Conservation (phyloP, 1,140 invertebrate species). For the Drosophila truncata region DNA sequence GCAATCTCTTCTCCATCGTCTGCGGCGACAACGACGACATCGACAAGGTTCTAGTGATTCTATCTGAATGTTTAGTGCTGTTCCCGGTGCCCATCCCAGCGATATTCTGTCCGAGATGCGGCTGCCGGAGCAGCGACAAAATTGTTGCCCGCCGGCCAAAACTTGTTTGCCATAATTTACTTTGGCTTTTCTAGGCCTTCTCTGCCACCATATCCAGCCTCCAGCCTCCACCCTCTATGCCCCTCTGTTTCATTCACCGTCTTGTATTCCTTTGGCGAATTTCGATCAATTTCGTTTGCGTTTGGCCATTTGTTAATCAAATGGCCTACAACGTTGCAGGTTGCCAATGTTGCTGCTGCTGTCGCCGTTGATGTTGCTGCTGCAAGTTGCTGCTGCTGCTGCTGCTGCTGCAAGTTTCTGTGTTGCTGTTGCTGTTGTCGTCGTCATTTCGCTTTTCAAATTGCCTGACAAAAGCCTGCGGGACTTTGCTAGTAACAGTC, state of each 20-base stretch:
- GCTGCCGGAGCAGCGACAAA: conserved; percentile 66
- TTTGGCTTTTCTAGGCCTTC: conserved; percentile 63
- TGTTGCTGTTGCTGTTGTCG: conserved; percentile 49
- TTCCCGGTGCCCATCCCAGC: conserved; percentile 28
- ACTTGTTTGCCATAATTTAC: conserved; percentile 84
- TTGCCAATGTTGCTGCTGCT: conserved; percentile 31
- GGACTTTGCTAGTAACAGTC: conserved; percentile 54
- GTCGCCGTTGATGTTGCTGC: conserved; percentile 13
- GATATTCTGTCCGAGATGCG: conserved; percentile 12
- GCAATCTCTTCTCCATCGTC: conserved; percentile 75
- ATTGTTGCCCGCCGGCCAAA: conserved; percentile 82
- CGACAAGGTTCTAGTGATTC: conserved; percentile 62
- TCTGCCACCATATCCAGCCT: not conserved
- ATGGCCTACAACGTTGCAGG: conserved; percentile 75
- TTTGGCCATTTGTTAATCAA: conserved; percentile 83
- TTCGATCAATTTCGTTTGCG: conserved; percentile 84
- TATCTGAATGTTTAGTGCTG: conserved; percentile 54
- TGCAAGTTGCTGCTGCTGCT: conserved; percentile 4
- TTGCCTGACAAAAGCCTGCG: conserved; percentile 72
- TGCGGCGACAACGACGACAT: conserved; percentile 45
- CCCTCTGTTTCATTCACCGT: conserved; percentile 8
- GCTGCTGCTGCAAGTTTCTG: conserved; percentile 25
- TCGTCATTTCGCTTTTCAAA: conserved; percentile 80
- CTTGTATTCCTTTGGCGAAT: conserved; percentile 71
- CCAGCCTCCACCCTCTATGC: not conserved